Percentiles rank a stretch among this genome's conserved stretches.
Conservation (phyloP, 2,888 invertebrate genomes). For the Netelia inedita region DNA sequence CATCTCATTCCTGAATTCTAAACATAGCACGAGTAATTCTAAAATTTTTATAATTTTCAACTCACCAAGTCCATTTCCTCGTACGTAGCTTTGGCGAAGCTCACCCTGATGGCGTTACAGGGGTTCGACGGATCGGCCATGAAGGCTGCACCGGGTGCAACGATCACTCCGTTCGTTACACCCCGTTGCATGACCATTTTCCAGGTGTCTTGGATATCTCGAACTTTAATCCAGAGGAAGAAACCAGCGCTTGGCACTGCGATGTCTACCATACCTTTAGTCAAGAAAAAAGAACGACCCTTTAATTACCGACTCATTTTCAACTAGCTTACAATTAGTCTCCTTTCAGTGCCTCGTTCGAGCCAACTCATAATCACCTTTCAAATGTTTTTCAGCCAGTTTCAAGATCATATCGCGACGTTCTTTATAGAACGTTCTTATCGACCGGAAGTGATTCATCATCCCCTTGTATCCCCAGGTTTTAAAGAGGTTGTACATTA, state of each 20-base stretch:
- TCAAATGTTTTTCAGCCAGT: slow-evolving; percentile 87
- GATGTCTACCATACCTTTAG: slow-evolving; percentile 89
- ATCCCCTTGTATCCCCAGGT: slow-evolving; percentile 88
- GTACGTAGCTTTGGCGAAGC: slow-evolving; percentile 89
- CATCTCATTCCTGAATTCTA: too few species aligned
- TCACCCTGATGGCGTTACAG: slow-evolving; percentile 89
- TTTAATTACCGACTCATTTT: too few species aligned
- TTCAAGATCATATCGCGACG: slow-evolving; percentile 88
- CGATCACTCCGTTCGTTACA: slow-evolving; percentile 88
- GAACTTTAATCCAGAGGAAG: slow-evolving; percentile 92
- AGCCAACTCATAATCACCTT: slow-evolving; percentile 81
- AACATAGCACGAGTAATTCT: too few species aligned
- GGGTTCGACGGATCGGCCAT: slow-evolving; percentile 88
- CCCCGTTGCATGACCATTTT: slow-evolving; percentile 91
- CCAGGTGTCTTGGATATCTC: slow-evolving; percentile 89
- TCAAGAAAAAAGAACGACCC: slow-evolving; percentile 15
- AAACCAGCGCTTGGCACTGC: slow-evolving; percentile 90
- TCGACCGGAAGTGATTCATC: slow-evolving; percentile 87
- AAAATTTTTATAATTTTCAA: not conserved
- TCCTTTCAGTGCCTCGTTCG: not conserved
- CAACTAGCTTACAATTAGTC: not conserved
- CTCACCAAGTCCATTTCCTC: slow-evolving; percentile 88
- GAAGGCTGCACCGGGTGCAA: slow-evolving; percentile 92
- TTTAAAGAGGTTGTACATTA: slow-evolving; percentile 87
- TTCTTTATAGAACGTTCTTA: slow-evolving; percentile 88